These are phyloP conservation scores for Timandra comae DNA, from an alignment of 2,888 invertebrate species.

Conservation along the genomic window DNA sequence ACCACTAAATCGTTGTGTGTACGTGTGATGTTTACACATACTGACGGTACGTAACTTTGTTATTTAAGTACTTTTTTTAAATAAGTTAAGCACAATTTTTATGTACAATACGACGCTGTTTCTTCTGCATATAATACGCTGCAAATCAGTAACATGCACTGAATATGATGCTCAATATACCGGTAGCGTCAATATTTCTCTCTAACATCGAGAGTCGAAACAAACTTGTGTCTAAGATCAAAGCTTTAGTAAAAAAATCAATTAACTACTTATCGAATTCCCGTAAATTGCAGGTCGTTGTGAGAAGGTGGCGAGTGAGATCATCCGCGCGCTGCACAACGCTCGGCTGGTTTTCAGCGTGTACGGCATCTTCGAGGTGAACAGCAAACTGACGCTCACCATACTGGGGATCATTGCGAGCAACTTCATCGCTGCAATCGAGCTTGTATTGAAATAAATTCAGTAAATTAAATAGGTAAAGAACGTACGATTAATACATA, in stretches of 20 bases:
- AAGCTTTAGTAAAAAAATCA: no score
- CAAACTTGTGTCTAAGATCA: no score
- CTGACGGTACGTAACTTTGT: conserved; percentile 25
- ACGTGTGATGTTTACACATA: conserved; percentile 22
- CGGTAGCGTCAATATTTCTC: no score
- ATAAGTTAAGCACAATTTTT: background rate
- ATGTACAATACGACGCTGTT: background rate
- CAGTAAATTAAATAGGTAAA: no score
- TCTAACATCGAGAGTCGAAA: no score
- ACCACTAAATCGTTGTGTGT: conserved; percentile 28
- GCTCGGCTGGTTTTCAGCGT: conserved; percentile 29
- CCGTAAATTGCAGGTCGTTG: conserved; percentile 24
- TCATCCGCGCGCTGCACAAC: conserved; percentile 27
- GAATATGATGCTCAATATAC: no score
- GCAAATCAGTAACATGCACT: no score
- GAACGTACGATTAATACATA: no score
- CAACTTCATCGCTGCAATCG: conserved; percentile 30
- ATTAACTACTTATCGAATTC: background rate
- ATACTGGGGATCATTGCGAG: conserved; percentile 32
- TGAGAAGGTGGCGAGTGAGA: conserved; percentile 24
- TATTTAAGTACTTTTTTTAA: background rate
- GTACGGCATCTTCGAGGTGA: conserved; percentile 31
- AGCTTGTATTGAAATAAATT: no score
- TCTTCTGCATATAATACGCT: no score
- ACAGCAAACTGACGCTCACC: conserved; percentile 23